These are phyloP conservation scores for Litocranius walleri DNA, from an alignment of 2,113 vertebrate species.

Conservation along the genomic window DNA sequence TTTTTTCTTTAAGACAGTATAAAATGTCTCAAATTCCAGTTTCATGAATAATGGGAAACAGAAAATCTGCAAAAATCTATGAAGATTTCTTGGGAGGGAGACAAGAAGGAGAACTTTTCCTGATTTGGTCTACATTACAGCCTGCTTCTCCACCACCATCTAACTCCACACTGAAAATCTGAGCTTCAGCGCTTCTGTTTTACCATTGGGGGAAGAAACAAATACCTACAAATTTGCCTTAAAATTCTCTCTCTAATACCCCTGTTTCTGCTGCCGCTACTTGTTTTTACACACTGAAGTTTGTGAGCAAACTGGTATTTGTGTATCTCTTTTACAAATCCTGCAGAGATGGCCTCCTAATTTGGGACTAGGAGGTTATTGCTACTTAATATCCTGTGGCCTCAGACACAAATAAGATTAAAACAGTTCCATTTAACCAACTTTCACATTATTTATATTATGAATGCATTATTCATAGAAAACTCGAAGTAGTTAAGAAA, in stretches of 20 bases:
- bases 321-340: background rate
- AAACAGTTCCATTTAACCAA: background rate
- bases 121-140: background rate
- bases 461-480: background rate
- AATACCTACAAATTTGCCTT: background rate
- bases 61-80: background rate
- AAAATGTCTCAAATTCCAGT: background rate
- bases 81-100: background rate
- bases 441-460: conserved; percentile 3
- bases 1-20: background rate
- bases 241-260: background rate
- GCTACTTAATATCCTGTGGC: background rate
- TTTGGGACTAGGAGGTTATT: background rate
- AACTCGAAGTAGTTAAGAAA: conserved; percentile 40
- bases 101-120: background rate
- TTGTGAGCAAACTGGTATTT: background rate
- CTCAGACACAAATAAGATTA: background rate
- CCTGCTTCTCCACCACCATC: background rate
- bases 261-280: background rate
- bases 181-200: background rate
- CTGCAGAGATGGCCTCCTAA: background rate
- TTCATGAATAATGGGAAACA: background rate
- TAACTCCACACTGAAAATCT: background rate
- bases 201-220: background rate
- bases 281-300: background rate